These are phyloP conservation scores for Catharus minimus DNA, from an alignment of 2,113 vertebrate genomes.

Conservation along the genomic window DNA sequence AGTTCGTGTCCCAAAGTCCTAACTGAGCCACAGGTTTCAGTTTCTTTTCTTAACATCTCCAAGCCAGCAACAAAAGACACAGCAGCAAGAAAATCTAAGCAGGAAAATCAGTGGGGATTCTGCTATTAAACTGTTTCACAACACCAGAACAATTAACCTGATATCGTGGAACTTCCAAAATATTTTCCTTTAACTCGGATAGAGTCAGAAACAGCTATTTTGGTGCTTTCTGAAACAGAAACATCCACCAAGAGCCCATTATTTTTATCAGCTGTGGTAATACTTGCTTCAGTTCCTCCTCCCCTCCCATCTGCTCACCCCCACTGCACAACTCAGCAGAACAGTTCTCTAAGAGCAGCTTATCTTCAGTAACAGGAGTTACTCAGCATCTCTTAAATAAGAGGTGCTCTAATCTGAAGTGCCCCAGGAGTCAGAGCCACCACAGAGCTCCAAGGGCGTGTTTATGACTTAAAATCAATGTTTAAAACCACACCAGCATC, in stretches of 20 bases:
- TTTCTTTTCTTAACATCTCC: background rate
- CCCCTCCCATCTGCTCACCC: background rate
- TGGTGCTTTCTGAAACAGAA: background rate
- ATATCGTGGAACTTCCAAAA: background rate
- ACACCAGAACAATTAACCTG: background rate
- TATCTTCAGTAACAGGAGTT: background rate
- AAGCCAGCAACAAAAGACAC: background rate
- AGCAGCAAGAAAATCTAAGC: background rate
- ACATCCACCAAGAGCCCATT: background rate
- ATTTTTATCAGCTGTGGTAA: background rate
- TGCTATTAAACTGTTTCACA: background rate
- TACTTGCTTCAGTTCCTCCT: background rate
- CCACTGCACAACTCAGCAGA: background rate
- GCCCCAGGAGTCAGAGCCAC: background rate
- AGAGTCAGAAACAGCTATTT: background rate
- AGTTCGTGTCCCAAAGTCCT: background rate
- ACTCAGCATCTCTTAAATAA: background rate
- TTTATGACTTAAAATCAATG: background rate
- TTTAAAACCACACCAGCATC: background rate
- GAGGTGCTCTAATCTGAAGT: background rate
- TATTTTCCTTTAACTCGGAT: background rate
- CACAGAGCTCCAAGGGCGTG: background rate
- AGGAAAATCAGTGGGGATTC: background rate
- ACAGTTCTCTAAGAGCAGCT: background rate
- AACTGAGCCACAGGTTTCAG: background rate